Evolutionary conservation across 2,113 vertebrate species (phyloP), one percentile per base, ranked within the genome.

Genomic region (Dasyornis broadbenti): DNA sequence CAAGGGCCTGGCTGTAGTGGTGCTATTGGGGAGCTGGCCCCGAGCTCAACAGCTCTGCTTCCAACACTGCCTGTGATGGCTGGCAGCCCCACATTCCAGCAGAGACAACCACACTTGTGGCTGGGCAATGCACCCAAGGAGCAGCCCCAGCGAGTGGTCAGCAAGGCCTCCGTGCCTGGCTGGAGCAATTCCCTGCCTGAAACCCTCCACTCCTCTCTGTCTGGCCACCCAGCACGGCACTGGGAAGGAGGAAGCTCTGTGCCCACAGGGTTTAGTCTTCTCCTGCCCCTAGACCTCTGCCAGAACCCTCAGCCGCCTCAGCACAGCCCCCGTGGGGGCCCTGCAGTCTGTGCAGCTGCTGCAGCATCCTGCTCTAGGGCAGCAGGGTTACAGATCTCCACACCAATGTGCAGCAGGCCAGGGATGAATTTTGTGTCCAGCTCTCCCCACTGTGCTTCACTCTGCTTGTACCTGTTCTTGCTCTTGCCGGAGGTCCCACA

Each of bases 91-190:
- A 1, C 2, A 2, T 5, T 35, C 33, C 69, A 33, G 7, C 63
- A 28, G 7, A 12, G 53, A 50, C 8, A 35, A 11, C 7, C 12
- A 10, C 40, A 27, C 40, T 4, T 0, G 0, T 11, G 49, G 12
- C 65, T n/a, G 18, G 47, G 39, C 57, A 66, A 3, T 1, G 2
- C 47, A n/a, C 27, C 37, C 50, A 8, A 50, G 50, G 35, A 37
- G 37, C 52, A 52, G 63, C 45, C 15, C 24, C 39, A 10, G 16
- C 0, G 0, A 37, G 18, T 0, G 0, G 20, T 30, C 42, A 65
- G 42, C 4, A 49, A 75, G 26, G 60, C 30, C 30, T 66, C 35
- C 0, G 1, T 57, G 0, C n/a, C 37, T 12, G 53, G 18, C n/a
- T 19, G 39, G n/a, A 63, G 78, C 3, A 6, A 33, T 85, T 10